Evolutionary conservation across 1,140 invertebrate genomes (phyloP), one percentile per base, ranked within the genome.

Genomic region (Drosophila guanche): DNA sequence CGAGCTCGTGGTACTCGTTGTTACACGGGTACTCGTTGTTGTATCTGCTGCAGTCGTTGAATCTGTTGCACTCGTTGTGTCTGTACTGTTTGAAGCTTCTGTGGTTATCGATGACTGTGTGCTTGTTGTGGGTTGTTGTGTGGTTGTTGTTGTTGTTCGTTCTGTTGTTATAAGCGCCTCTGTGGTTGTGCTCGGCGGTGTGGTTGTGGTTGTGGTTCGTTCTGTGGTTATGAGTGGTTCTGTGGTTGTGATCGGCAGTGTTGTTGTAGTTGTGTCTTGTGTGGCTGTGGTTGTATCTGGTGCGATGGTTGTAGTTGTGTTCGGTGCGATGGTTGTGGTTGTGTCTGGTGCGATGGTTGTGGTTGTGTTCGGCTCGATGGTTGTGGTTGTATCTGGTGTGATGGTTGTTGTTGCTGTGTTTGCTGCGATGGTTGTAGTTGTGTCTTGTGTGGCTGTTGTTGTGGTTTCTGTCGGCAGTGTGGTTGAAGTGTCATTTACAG

Each of bases 281-380:
- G 33, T 16, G 14, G 58, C 52, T 4, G 54, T 22, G 5, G 20
- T 5, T 8, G 68, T 3, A 29, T 5, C 33, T 23, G 4, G 10
- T 14, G 27, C 20, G 1, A 22, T 47, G 1, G 43, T 37, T 20
- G 46, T 5, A 8, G 47, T 27, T 8, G 68, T 3, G 40, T 5
- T 23, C 16, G 4, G 10, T 14, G 27, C 20, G 1, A 22, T 47
- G 2, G 43, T 37, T 20, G 46, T 5, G 12, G 47, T 27, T 48
- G 54, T 46, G 5, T 57, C 40, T n/a, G 68, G 37, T 25, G 63
- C 50, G n/a, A 54, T 25, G 16, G 16, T 20, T 20, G n/a, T n/a
- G n/a, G n/a, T n/a, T 48, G 54, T 46, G 5, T 57, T 42, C 10
- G 68, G 37, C 22, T 59, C 50, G n/a, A 54, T 23, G n/a, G n/a